A percentile compares a stretch with the other conserved stretches of the same genome.
phyloP scores from a whole-genome alignment of 1,140 invertebrate genomes.

The Hestina assimilis region DNA sequence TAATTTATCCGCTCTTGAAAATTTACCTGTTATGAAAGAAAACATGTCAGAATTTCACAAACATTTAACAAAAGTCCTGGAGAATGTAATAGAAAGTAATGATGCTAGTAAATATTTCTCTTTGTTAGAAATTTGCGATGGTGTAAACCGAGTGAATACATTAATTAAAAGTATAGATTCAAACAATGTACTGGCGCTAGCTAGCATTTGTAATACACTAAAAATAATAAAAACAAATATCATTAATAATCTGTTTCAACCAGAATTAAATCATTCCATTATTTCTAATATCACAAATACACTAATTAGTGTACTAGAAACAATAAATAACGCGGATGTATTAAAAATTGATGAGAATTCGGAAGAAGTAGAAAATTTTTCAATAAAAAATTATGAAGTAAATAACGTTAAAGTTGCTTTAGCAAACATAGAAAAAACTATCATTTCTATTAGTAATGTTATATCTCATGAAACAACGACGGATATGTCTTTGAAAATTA shows the following conservation, averaged over 20 bases:
- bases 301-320: slow-evolving; percentile 64
- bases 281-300: slow-evolving; percentile 63
- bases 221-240: slow-evolving; percentile 56
- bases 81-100: slow-evolving; percentile 72
- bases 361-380: slow-evolving; percentile 47
- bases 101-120: slow-evolving; percentile 58
- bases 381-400: slow-evolving; percentile 26
- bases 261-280: slow-evolving; percentile 49
- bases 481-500: slow-evolving; percentile 35
- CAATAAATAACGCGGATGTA: slow-evolving; percentile 66
- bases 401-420: slow-evolving; percentile 43
- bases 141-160: slow-evolving; percentile 52
- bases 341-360: slow-evolving; percentile 57
- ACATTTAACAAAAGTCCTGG: slow-evolving; percentile 68
- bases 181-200: slow-evolving; percentile 41
- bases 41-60: slow-evolving; percentile 57
- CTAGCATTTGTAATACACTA: slow-evolving; percentile 56
- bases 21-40: slow-evolving; percentile 40
- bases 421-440: slow-evolving; percentile 54
- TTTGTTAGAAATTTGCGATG: slow-evolving; percentile 61
- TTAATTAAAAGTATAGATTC: slow-evolving; percentile 50
- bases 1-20: slow-evolving; percentile 50
- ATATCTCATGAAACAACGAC: slow-evolving; percentile 41
- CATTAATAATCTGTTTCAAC: slow-evolving; percentile 45
- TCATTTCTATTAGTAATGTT: slow-evolving; percentile 48